phyloP scores from a whole-genome alignment of 2,797 vertebrate genomes.

The Sternotherus odoratus region DNA sequence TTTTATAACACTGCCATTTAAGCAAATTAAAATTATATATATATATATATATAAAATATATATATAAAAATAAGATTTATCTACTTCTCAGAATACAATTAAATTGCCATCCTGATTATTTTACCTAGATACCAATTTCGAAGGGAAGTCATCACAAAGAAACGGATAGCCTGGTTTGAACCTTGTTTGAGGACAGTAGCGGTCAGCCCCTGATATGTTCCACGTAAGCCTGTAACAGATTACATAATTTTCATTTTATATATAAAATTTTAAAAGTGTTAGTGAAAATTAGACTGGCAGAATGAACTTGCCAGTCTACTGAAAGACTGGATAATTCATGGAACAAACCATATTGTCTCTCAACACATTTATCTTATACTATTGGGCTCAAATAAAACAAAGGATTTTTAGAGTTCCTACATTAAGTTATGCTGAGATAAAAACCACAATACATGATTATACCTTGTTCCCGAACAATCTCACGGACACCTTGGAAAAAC shows the following conservation, averaged over 20 bases:
- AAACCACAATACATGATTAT: background rate
- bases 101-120: background rate
- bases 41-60: too few species aligned
- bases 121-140: conserved; percentile 90
- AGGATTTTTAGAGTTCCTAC: background rate
- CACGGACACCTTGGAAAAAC: conserved; percentile 87
- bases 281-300: background rate
- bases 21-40: too few species aligned
- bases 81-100: background rate
- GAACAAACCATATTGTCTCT: background rate
- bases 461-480: conserved; percentile 89
- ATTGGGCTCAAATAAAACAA: background rate
- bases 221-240: conserved; percentile 81
- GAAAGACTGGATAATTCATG: background rate
- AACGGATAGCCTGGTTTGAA: conserved; percentile 88
- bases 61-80: too few species aligned
- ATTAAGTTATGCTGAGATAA: too few species aligned
- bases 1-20: background rate
- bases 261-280: background rate
- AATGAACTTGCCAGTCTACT: background rate
- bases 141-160: conserved; percentile 87
- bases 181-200: conserved; percentile 88
- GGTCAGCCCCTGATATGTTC: conserved; percentile 88
- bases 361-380: background rate
- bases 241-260: background rate